Percentiles rank a stretch among this genome's conserved stretches.
These are phyloP conservation scores for Tachina lurida DNA, from an alignment of 2,888 invertebrate species.

Conservation along the genomic window DNA sequence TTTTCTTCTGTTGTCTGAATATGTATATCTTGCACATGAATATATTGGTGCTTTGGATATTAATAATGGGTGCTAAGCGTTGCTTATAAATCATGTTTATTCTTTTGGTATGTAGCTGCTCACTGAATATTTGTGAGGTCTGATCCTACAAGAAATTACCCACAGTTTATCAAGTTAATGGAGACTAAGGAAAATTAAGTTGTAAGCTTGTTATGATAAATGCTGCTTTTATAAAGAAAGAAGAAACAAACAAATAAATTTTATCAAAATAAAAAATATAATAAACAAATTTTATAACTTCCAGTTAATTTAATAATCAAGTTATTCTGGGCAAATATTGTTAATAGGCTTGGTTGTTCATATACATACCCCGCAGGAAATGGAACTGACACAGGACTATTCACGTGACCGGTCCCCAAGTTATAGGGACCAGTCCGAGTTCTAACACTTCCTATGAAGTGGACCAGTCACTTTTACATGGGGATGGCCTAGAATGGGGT, in stretches of 20 bases:
- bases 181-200: conserved; percentile 48
- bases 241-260: neutral
- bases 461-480: no score
- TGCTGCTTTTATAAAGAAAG: neutral
- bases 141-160: conserved; percentile 62
- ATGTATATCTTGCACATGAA: neutral
- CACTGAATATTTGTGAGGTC: conserved; percentile 15
- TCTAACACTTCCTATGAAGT: no score
- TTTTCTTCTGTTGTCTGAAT: neutral
- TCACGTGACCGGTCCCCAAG: no score
- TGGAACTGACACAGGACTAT: no score
- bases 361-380: no score
- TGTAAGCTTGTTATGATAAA: conserved; percentile 44
- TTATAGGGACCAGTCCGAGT: no score
- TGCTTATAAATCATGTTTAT: conserved; percentile 56
- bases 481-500: no score
- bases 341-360: neutral
- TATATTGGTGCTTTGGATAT: conserved; percentile 23
- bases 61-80: conserved; percentile 52
- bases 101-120: neutral
- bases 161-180: conserved; percentile 63
- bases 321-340: neutral
- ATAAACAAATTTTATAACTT: conserved; percentile 19
- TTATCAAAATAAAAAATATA: conserved; percentile 16
- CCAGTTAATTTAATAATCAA: conserved; percentile 16